Evolutionary conservation across 2,888 invertebrate species (phyloP).

Genomic region (Thymelicus lineola): DNA sequence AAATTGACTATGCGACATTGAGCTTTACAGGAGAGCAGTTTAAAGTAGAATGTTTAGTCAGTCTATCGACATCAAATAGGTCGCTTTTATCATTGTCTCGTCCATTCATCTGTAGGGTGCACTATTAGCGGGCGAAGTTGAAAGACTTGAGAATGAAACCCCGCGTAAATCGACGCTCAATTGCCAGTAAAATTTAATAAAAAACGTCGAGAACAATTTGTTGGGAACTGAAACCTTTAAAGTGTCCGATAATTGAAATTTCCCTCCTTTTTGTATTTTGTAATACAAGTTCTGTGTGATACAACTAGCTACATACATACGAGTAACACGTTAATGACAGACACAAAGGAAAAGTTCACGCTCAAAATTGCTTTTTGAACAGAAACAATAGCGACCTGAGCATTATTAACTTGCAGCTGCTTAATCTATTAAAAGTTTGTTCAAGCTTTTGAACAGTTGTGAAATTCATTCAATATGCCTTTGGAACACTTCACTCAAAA

Average conservation of each 20-base stretch:
- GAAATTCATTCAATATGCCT: conserved; percentile 1
- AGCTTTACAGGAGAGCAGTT: too few species aligned
- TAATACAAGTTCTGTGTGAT: background rate
- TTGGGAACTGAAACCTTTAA: background rate
- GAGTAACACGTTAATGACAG: background rate
- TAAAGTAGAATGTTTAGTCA: too few species aligned
- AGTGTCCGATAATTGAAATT: background rate
- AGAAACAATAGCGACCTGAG: conserved; percentile 3
- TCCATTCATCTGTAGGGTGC: too few species aligned
- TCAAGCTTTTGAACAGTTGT: background rate
- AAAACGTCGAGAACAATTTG: background rate
- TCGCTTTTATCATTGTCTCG: too few species aligned
- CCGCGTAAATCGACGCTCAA: too few species aligned
- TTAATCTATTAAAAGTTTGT: conserved; percentile 9
- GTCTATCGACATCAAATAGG: too few species aligned
- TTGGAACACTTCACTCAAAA: background rate
- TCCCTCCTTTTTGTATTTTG: background rate
- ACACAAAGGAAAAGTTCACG: conserved; percentile 5
- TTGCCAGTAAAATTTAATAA: background rate
- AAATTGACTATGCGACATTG: too few species aligned
- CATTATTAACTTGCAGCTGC: conserved; percentile 4
- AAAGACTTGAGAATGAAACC: too few species aligned
- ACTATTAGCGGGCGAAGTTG: too few species aligned
- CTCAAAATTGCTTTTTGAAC: conserved; percentile 14
- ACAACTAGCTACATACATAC: background rate